A percentile compares a stretch with the other conserved stretches of the same genome.
phyloP scores from a whole-genome alignment of 2,113 vertebrate genomes.

The Osmerus mordax region DNA sequence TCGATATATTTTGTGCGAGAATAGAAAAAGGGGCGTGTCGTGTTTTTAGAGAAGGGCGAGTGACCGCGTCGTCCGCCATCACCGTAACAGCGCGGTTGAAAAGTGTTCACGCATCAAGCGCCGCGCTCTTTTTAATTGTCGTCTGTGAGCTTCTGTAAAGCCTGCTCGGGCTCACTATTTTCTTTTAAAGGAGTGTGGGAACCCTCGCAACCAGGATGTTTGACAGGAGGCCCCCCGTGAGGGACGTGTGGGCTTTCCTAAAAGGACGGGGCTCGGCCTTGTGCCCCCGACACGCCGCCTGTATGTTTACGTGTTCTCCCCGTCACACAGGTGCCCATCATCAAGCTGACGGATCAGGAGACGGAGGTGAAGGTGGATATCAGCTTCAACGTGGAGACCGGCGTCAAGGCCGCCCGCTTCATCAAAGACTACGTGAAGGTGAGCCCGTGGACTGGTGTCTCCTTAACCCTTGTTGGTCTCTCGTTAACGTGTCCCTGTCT shows the following conservation, averaged over 20 bases:
- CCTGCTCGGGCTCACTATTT: too few species aligned
- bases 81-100: too few species aligned
- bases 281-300: background rate
- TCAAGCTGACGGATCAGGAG: conserved; percentile 96
- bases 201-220: too few species aligned
- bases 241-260: background rate
- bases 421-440: conserved; percentile 98
- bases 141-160: too few species aligned
- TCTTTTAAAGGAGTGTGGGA: too few species aligned
- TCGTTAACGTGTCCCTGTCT: too few species aligned
- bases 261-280: background rate
- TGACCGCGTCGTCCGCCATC: too few species aligned
- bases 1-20: too few species aligned
- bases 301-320: background rate
- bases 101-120: too few species aligned
- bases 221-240: background rate
- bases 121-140: too few species aligned
- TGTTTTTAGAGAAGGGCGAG: too few species aligned
- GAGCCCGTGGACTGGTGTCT: background rate
- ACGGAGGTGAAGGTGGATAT: conserved; percentile 99
- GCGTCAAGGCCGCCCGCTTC: conserved; percentile 93
- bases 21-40: too few species aligned
- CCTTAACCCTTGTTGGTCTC: background rate
- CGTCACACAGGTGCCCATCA: conserved; percentile 88
- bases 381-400: conserved; percentile 97